Evolutionary conservation across 2,113 vertebrate species (phyloP).

Genomic region (rat (Rattus norvegicus)): GRCr8 NC_086035.1:23852501-23853000

Average conservation of each 20-base stretch:
- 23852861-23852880: not conserved
- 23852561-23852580: not conserved
- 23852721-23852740: not conserved
- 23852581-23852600: not conserved
- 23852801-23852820: not conserved
- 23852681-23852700: not conserved
- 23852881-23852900: not conserved
- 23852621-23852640: not conserved
- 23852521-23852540: conserved; percentile 43
- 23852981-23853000: not conserved
- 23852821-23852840: not conserved
- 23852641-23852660: not conserved
- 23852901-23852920: not conserved
- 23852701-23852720: not conserved
- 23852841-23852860: not conserved
- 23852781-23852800: not conserved
- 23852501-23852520: not conserved
- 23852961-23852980: not conserved
- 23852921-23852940: too few relatives aligned
- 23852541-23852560: not conserved
- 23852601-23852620: not conserved
- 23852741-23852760: not conserved
- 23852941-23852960: not conserved
- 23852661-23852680: not conserved
- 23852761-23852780: not conserved